Conservation (phyloP, 1,140 invertebrate species). For the Centruroides vittatus region DNA sequence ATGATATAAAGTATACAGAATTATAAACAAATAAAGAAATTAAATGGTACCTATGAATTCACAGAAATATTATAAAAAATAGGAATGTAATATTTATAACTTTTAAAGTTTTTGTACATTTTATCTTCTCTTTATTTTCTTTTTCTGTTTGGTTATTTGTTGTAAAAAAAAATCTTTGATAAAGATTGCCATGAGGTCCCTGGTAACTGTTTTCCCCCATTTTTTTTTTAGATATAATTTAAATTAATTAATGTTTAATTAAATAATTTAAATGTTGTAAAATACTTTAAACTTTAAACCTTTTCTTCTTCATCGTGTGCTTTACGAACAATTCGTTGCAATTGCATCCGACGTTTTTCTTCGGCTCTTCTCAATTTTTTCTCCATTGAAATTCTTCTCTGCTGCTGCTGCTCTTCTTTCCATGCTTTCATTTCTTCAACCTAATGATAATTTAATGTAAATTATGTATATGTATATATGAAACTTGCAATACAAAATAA, state of each 20-base stretch:
- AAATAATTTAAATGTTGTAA: not conserved
- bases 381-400: slow-evolving; percentile 69
- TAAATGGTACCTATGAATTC: too few relatives aligned
- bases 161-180: too few relatives aligned
- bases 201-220: too few relatives aligned
- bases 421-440: slow-evolving; percentile 79
- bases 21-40: too few relatives aligned
- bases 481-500: not conserved
- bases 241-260: not conserved
- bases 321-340: slow-evolving; percentile 73
- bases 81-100: too few relatives aligned
- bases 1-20: too few relatives aligned
- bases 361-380: slow-evolving; percentile 73
- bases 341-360: slow-evolving; percentile 67
- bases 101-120: too few relatives aligned
- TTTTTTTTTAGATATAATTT: not conserved
- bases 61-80: too few relatives aligned
- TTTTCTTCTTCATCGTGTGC: slow-evolving; percentile 97
- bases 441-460: slow-evolving; percentile 20
- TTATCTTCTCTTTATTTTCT: too few relatives aligned
- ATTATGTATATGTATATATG: not conserved
- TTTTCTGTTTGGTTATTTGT: too few relatives aligned
- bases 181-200: too few relatives aligned
- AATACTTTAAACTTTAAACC: slow-evolving; percentile 20
- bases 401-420: slow-evolving; percentile 69